Conservation (phyloP, 2,888 invertebrate species). For the Drosophila maculinotata region DNA sequence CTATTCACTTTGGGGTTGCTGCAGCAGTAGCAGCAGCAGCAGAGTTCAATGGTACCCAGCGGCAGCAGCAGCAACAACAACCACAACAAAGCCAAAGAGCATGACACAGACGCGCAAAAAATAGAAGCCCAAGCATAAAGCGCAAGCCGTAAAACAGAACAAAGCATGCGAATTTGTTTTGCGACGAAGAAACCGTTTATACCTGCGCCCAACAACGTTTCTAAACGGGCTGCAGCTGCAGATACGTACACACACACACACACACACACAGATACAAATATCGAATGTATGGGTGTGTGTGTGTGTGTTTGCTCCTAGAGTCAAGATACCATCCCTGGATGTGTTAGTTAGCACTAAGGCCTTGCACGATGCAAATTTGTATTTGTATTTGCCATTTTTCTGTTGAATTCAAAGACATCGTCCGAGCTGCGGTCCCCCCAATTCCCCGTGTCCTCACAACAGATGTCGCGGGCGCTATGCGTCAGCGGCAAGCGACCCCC, state of each 20-base stretch:
- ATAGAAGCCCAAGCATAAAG: slow-evolving; percentile 60
- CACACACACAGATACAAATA: too few relatives aligned
- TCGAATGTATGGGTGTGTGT: slow-evolving; percentile 1
- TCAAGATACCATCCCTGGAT: slow-evolving; percentile 59
- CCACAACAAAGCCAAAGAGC: slow-evolving; percentile 66
- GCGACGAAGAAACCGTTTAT: slow-evolving; percentile 46
- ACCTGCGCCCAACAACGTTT: slow-evolving; percentile 55
- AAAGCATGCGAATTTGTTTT: slow-evolving; percentile 62
- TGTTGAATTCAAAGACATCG: slow-evolving; percentile 47
- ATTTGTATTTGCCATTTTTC: slow-evolving; percentile 30
- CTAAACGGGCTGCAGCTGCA: slow-evolving; percentile 66
- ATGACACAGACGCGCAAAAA: slow-evolving; percentile 59
- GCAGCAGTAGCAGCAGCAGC: slow-evolving; percentile 55
- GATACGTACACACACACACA: slow-evolving; percentile 20
- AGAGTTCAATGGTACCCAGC: slow-evolving; percentile 76
- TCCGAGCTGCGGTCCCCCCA: slow-evolving; percentile 2
- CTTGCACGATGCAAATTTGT: slow-evolving; percentile 48
- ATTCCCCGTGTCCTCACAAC: slow-evolving; percentile 8
- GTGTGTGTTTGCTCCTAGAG: slow-evolving; percentile 33
- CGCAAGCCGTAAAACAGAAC: slow-evolving; percentile 60
- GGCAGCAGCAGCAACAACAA: slow-evolving; percentile 61
- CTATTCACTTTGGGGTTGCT: slow-evolving; percentile 61
- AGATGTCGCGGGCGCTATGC: slow-evolving; percentile 41
- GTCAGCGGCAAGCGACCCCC: slow-evolving; percentile 60
- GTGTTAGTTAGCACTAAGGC: slow-evolving; percentile 18